Evolutionary conservation across 1,140 invertebrate genomes (phyloP).

Genomic region (Subanguina moxae): DNA sequence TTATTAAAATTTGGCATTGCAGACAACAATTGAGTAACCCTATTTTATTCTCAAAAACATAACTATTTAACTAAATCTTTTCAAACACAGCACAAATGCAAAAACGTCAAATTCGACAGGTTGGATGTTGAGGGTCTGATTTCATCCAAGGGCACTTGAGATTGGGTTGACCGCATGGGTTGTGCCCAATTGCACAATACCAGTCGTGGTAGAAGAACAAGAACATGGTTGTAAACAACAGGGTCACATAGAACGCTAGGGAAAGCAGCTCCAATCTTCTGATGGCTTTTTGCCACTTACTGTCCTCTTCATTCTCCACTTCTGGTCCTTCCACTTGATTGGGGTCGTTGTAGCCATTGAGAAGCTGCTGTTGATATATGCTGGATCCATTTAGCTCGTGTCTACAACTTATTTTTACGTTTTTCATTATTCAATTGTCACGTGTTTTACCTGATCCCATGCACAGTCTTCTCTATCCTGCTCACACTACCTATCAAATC

Average conservation of each 20-base stretch:
- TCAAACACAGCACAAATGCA: not conserved
- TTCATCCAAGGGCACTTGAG: conserved; percentile 55
- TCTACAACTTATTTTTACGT: conserved; percentile 25
- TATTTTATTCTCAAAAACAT: too few species aligned
- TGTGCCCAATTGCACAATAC: conserved; percentile 56
- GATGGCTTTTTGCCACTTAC: conserved; percentile 57
- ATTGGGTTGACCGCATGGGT: conserved; percentile 53
- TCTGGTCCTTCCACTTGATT: not conserved
- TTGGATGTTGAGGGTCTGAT: not conserved
- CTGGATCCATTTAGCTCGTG: conserved; percentile 31
- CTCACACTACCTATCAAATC: conserved; percentile 41
- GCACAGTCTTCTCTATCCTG: conserved; percentile 41
- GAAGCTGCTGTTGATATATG: not conserved
- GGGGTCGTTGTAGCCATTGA: not conserved
- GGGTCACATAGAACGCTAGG: conserved; percentile 50
- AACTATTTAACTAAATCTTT: too few species aligned
- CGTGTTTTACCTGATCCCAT: conserved; percentile 41
- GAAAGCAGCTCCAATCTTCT: conserved; percentile 53
- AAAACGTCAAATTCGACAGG: not conserved
- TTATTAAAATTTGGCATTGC: too few species aligned
- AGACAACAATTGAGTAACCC: too few species aligned
- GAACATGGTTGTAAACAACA: conserved; percentile 54
- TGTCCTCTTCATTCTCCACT: conserved; percentile 49
- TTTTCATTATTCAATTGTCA: not conserved
- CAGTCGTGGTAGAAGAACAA: conserved; percentile 59